Evolutionary conservation across 1,140 invertebrate genomes (phyloP), one percentile per base, ranked within the genome.

Genomic region (Scylla paramamosain): DNA sequence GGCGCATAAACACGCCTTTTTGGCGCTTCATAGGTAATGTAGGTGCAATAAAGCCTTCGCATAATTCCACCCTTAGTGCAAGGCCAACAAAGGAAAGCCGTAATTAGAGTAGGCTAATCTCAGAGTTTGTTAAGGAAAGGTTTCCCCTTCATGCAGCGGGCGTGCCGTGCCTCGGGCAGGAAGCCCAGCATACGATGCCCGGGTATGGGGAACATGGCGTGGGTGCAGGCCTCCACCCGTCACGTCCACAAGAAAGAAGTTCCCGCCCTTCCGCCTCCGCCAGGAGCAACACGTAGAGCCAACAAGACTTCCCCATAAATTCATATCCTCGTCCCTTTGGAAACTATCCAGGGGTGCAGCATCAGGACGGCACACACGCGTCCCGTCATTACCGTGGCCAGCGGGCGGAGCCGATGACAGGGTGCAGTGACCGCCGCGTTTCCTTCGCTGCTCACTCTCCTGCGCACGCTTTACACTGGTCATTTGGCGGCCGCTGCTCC

Each of bases 401-500:
- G 67, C 67, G 67, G 67, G 67, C 25, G 67, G 25, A 77, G 67
- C 0, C n/a, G 25, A 77, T 77, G 67, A n/a, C 25, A n/a, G 67
- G 67, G 67, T 77, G 67, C 67, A 77, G 67, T 77, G 67, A 77
- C 67, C 67, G 67, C 67, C 67, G 67, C 67, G n/a, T 77, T 77
- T n/a, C 67, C 67, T 12, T 77, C 67, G 6, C 20, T 25, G 67
- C 67, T 77, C 67, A 77, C 67, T 77, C 20, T 77, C 67, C 67
- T 77, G 67, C 67, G n/a, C 67, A n/a, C 20, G 25, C 67, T 77
- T n/a, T n/a, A 77, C 67, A n/a, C 67, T n/a, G 10, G 1, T n/a
- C 67, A n/a, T n/a, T n/a, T 77, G 67, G 4, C 0, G 67, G 1
- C 0, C 67, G 67, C 52, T 77, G 25, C n/a, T 77, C 20, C 67